These are phyloP conservation scores for Todiramphus chloris DNA, from an alignment of 2,113 vertebrate species.

Conservation along the genomic window DNA sequence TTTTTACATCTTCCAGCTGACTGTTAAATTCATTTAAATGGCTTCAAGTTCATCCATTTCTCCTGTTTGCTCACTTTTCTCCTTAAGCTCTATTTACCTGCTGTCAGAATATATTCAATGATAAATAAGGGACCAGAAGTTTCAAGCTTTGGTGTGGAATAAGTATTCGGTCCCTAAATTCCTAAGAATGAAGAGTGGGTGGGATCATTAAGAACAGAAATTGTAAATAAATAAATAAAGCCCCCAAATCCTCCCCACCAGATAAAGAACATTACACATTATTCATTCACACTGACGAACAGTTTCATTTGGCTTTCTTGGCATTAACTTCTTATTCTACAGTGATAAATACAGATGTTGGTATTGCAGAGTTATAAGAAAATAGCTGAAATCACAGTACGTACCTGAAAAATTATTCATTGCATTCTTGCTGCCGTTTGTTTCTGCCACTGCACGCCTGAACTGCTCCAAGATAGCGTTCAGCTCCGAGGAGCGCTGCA, in stretches of 20 bases:
- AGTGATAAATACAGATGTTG: neutral
- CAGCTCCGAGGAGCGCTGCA: conserved; percentile 95
- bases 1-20: neutral
- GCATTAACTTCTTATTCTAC: neutral
- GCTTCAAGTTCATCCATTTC: neutral
- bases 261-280: neutral
- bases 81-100: neutral
- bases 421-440: conserved; percentile 89
- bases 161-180: neutral
- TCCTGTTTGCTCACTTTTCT: neutral
- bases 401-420: conserved; percentile 91
- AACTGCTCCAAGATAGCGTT: conserved; percentile 94
- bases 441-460: conserved; percentile 87
- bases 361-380: neutral
- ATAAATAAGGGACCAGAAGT: neutral
- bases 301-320: neutral
- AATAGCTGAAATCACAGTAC: neutral
- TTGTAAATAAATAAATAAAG: neutral
- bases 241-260: neutral
- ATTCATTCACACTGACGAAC: neutral
- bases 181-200: neutral
- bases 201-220: neutral
- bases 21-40: neutral
- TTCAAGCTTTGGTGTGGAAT: neutral
- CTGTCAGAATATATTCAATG: neutral